phyloP scores from a whole-genome alignment of 2,888 invertebrate genomes.

The Heliconius aoede region DNA sequence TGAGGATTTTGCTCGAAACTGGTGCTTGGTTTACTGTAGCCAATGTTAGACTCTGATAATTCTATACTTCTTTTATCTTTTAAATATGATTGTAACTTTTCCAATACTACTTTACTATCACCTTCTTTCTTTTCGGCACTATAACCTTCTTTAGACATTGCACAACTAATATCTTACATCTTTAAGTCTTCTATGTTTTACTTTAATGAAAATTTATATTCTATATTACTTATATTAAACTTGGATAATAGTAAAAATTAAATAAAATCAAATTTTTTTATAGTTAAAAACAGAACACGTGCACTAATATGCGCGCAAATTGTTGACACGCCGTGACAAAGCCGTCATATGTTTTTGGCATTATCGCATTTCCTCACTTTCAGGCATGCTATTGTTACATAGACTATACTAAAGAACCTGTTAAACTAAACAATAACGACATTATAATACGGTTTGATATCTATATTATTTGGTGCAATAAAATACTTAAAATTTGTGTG shows the following conservation, averaged over 20 bases:
- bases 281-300: slow-evolving; percentile 55
- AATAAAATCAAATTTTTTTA: slow-evolving; percentile 12
- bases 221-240: not conserved
- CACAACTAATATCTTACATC: slow-evolving; percentile 57
- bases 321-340: slow-evolving; percentile 28
- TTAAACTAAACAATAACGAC: not conserved
- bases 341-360: slow-evolving; percentile 24
- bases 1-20: slow-evolving; percentile 66
- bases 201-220: slow-evolving; percentile 11
- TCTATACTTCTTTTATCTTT: slow-evolving; percentile 78
- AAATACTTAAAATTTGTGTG: not conserved
- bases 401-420: not conserved
- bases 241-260: not conserved
- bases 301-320: slow-evolving; percentile 55
- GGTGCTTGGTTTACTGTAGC: slow-evolving; percentile 72
- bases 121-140: slow-evolving; percentile 77
- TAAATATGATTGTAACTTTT: slow-evolving; percentile 76
- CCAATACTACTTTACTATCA: slow-evolving; percentile 78
- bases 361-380: not conserved
- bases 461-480: not conserved
- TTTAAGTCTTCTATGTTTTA: slow-evolving; percentile 31
- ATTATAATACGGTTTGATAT: not conserved
- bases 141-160: slow-evolving; percentile 82
- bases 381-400: not conserved
- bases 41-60: slow-evolving; percentile 58